phyloP scores from a whole-genome alignment of 92 coral and sea anemone species.

The Porites cylindrica region DNA sequence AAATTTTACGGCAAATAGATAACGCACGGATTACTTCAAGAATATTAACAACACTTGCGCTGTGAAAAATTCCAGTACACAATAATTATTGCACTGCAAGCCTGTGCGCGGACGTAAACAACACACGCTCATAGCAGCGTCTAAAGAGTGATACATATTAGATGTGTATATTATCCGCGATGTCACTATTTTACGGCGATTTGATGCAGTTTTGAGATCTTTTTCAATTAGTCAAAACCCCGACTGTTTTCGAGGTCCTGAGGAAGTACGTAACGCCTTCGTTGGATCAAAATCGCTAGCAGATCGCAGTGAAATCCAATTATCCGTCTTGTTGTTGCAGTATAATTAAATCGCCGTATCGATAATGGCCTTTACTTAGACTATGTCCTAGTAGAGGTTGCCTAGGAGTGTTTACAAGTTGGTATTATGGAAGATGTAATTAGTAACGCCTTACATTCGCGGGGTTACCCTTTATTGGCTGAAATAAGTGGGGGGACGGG shows the following conservation, averaged over 20 bases:
- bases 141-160: not conserved
- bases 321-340: not conserved
- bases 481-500: no score
- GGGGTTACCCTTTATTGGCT: not conserved
- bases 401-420: not conserved
- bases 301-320: no score
- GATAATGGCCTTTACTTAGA: not conserved
- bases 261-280: no score
- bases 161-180: not conserved
- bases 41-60: not conserved
- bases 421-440: not conserved
- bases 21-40: not conserved
- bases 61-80: not conserved
- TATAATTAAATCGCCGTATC: not conserved
- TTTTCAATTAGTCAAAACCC: no score
- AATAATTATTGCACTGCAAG: no score
- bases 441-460: not conserved
- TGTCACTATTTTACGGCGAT: no score
- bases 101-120: not conserved
- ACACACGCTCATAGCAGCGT: not conserved
- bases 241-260: no score
- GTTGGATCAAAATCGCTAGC: no score
- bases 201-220: not conserved
- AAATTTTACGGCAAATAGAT: conserved; percentile 98
- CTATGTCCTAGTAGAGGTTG: not conserved